A percentile compares a stretch with the other conserved stretches of the same genome.
Evolutionary conservation across 2,113 vertebrate species (phyloP).

Genomic region (Perognathus longimembris): DNA sequence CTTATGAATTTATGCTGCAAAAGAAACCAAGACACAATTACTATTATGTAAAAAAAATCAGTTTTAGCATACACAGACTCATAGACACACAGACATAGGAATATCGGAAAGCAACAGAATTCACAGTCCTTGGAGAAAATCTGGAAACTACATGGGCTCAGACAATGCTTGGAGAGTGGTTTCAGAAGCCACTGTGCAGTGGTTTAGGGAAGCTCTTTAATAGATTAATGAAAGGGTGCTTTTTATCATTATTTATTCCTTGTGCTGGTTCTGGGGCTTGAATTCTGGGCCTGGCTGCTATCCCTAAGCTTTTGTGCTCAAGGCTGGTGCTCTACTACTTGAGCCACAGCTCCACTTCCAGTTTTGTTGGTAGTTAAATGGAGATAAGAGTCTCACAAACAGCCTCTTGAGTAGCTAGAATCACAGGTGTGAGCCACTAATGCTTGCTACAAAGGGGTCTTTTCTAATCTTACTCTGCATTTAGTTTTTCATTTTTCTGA

Average conservation of each 20-base stretch:
- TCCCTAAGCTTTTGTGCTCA: no score
- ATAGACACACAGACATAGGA: constrained; percentile 7
- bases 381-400: no score
- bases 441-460: not conserved
- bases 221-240: not conserved
- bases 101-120: not conserved
- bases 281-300: no score
- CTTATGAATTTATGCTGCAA: constrained; percentile 8
- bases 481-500: not conserved
- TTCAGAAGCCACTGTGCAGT: not conserved
- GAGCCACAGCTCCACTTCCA: no score
- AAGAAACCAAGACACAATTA: not conserved
- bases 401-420: no score
- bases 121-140: not conserved
- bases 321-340: no score
- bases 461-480: not conserved
- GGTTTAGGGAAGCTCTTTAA: not conserved
- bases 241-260: no score
- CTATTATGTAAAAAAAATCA: not conserved
- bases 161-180: not conserved
- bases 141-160: not conserved
- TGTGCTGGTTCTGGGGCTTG: no score
- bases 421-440: no score
- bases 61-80: not conserved
- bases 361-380: no score